phyloP scores from a whole-genome alignment of 2,113 vertebrate genomes.

The Nannospalax galili region DNA sequence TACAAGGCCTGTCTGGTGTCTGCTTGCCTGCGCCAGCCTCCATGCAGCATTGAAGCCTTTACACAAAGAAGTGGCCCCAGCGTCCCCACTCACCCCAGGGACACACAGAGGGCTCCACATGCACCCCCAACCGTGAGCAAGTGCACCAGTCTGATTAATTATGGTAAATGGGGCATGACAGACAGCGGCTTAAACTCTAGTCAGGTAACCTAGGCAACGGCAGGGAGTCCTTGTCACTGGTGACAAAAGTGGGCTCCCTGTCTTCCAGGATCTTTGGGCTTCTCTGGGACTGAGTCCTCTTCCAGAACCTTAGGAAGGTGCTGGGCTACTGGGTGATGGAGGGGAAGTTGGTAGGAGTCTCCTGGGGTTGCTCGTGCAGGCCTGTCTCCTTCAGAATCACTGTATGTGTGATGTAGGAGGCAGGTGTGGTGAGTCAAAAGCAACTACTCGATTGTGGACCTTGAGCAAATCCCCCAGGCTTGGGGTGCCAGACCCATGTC shows the following conservation, averaged over 20 bases:
- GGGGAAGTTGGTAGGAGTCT: background rate
- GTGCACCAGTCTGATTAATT: slow-evolving; percentile 27
- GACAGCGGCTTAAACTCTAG: background rate
- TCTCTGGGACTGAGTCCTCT: slow-evolving; percentile 44
- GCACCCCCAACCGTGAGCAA: background rate
- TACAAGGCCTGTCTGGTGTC: background rate
- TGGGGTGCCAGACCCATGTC: background rate
- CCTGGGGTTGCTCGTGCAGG: accelerated
- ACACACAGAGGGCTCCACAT: background rate
- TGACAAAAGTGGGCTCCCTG: slow-evolving; percentile 54
- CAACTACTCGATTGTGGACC: background rate
- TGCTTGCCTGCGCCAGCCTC: background rate
- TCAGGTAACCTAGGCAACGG: slow-evolving; percentile 72
- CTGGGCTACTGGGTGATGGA: background rate
- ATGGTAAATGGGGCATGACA: slow-evolving; percentile 21
- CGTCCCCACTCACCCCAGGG: background rate
- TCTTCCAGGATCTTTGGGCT: slow-evolving; percentile 13
- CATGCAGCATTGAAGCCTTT: background rate
- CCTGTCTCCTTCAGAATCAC: background rate
- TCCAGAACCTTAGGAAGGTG: slow-evolving; percentile 37
- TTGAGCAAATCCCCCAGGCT: background rate
- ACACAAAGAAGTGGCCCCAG: background rate
- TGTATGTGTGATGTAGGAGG: background rate
- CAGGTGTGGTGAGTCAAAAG: background rate
- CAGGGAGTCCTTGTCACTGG: slow-evolving; percentile 33